These are phyloP conservation scores for Trichogramma pretiosum DNA, from an alignment of 1,140 invertebrate species.

Conservation along the genomic window DNA sequence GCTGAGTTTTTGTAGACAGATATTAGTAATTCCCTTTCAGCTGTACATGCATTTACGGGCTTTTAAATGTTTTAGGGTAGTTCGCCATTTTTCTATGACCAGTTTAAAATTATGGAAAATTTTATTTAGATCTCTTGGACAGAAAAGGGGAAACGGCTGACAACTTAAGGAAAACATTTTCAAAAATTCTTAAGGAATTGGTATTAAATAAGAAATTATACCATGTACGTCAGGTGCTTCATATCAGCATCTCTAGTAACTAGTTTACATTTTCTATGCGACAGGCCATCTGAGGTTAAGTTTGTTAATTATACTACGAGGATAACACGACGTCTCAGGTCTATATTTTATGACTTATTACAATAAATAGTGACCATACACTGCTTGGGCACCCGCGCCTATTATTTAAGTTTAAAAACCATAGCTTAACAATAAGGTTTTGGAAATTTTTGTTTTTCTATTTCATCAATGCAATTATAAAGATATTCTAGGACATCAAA, in stretches of 20 bases:
- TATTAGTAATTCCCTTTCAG: neutral
- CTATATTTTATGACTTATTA: neutral
- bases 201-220: neutral
- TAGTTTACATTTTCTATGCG: too few relatives aligned
- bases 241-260: neutral
- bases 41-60: constrained; percentile 1
- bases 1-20: neutral
- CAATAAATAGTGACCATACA: too few relatives aligned
- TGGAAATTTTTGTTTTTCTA: too few relatives aligned
- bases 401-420: too few relatives aligned
- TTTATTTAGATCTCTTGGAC: neutral
- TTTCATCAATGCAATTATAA: too few relatives aligned
- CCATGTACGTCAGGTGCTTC: neutral
- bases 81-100: neutral
- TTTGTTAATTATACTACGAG: too few relatives aligned
- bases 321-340: too few relatives aligned
- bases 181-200: neutral
- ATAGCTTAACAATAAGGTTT: too few relatives aligned
- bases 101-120: neutral
- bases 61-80: neutral
- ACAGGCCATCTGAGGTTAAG: too few relatives aligned
- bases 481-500: too few relatives aligned
- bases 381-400: too few relatives aligned
- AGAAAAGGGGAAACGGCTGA: neutral
- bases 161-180: neutral